These are phyloP conservation scores for Drosophila vallismaia DNA, from an alignment of 2,888 invertebrate genomes.

Conservation along the genomic window DNA sequence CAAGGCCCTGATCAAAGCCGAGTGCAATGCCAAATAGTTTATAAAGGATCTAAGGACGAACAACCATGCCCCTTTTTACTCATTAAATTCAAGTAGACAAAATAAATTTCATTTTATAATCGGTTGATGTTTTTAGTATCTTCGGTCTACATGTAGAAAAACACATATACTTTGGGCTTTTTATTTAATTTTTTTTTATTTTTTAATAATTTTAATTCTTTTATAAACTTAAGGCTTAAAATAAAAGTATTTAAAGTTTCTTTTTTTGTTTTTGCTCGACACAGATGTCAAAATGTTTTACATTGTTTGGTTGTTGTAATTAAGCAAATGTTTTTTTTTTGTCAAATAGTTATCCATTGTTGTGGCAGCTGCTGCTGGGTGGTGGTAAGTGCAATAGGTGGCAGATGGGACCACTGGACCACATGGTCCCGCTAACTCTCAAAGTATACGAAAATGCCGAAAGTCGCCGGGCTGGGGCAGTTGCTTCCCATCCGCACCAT, in stretches of 20 bases:
- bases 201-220: conserved; percentile 82
- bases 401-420: conserved; percentile 33
- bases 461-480: conserved; percentile 24
- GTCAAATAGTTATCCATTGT: conserved; percentile 69
- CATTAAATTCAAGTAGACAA: not conserved
- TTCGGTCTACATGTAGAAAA: not conserved
- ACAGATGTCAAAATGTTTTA: conserved; percentile 80
- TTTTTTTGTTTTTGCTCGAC: conserved; percentile 77
- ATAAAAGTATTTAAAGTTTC: conserved; percentile 84
- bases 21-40: conserved; percentile 79
- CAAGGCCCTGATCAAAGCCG: conserved; percentile 95
- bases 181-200: conserved; percentile 61
- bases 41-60: not conserved
- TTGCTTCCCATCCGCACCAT: conserved; percentile 47
- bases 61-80: not conserved
- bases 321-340: conserved; percentile 64
- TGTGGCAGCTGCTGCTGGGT: conserved; percentile 57
- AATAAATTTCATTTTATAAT: not conserved
- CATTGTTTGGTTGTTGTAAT: conserved; percentile 69
- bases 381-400: conserved; percentile 49
- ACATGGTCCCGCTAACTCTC: conserved; percentile 59
- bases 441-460: conserved; percentile 75
- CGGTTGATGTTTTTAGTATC: too few species aligned
- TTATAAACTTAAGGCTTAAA: conserved; percentile 84
- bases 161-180: not conserved